A percentile compares a stretch with the other conserved stretches of the same genome.
These are phyloP conservation scores for Crambe crambe DNA, from an alignment of 37 sponge, comb jelly and placozoan genomes.

Conservation along the genomic window DNA sequence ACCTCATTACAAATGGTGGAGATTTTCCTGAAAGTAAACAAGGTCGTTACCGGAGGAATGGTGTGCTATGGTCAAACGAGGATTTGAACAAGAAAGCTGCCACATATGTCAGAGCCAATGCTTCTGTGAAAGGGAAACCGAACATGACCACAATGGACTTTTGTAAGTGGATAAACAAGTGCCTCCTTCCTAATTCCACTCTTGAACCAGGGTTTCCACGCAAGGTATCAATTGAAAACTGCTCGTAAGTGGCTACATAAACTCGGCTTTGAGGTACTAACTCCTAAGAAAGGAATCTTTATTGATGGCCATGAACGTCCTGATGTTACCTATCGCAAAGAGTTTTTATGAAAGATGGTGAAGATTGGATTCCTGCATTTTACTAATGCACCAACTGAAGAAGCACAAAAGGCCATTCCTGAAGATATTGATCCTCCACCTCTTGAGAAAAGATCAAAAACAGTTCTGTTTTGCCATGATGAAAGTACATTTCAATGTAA, in stretches of 20 bases:
- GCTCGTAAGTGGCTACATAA: constrained; percentile 43
- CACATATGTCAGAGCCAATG: constrained; percentile 30
- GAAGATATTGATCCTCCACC: constrained; percentile 15
- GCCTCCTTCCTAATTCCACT: constrained; percentile 1
- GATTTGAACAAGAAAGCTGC: constrained; percentile 13
- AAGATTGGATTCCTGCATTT: constrained; percentile 27
- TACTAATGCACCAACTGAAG: constrained; percentile 27
- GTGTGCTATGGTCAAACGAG: constrained; percentile 36
- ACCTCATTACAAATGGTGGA: background rate
- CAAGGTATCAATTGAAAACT: constrained; percentile 16
- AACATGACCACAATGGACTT: constrained; percentile 35
- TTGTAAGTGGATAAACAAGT: constrained; percentile 35
- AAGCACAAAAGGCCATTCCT: constrained; percentile 23
- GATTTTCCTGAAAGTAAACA: constrained; percentile 27
- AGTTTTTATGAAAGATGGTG: constrained; percentile 36
- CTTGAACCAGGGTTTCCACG: constrained; percentile 41
- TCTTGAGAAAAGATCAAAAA: constrained; percentile 8
- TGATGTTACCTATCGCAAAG: constrained; percentile 33
- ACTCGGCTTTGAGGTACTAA: constrained; percentile 33
- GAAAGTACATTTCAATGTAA: constrained; percentile 26
- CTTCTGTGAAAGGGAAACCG: constrained; percentile 29
- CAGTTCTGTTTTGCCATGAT: constrained; percentile 25
- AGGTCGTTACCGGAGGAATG: constrained; percentile 30
- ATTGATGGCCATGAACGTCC: constrained; percentile 55
- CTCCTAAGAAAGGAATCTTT: constrained; percentile 26